Base-by-base conservation (phyloP, 2,797 vertebrate species). In the Mareca strepera region DNA sequence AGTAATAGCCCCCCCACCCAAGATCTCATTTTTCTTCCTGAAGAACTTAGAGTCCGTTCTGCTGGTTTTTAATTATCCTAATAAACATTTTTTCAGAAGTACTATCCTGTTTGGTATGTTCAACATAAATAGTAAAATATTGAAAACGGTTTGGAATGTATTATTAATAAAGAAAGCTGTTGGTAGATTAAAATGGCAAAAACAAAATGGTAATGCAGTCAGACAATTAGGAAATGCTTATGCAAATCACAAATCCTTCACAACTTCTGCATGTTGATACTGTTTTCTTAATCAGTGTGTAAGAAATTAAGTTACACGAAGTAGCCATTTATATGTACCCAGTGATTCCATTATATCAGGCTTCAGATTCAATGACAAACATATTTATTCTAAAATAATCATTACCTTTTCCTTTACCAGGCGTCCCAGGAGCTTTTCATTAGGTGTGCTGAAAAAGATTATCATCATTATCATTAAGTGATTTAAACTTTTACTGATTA, bases 391-490 rank as follows among this genome's bases (percentile, higher is more conserved):
- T 48, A 31, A 96, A 94, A 56, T 55, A 85, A 93, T 8, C 70
- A 86, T 59, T 98, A 99, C 99, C 99, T 99, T 99, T 93, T 99
- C 99, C 89, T 99, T 99, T 82, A 99, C 99, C 62, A 99, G 98
- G 72, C 99, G 99, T 48, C 99, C 99, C 67, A 99, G 98, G 31
- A 99, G 98, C 86, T 99, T 99, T 94, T 99, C 99, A 97, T 99
- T 99, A 56, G 99, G 99, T 5, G 99, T 99, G 95, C 99, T 99
- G 92, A 81, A 97, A 97, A 86, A 94, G 17, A 96, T 84, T 20
- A 58, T 23, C 43, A 92, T 17, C 31, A 73, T 91, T 56, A 92
- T 75, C 86, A 67, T 43, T 33, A 76, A 76, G 2, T 53, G 2
- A 81, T 52, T 62, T 35, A 58, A 82, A 91, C 17, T 25, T 60